A percentile compares a stretch with the other conserved stretches of the same genome.
phyloP scores from a whole-genome alignment of 2,888 invertebrate species.

The Mayetiola destructor region DNA sequence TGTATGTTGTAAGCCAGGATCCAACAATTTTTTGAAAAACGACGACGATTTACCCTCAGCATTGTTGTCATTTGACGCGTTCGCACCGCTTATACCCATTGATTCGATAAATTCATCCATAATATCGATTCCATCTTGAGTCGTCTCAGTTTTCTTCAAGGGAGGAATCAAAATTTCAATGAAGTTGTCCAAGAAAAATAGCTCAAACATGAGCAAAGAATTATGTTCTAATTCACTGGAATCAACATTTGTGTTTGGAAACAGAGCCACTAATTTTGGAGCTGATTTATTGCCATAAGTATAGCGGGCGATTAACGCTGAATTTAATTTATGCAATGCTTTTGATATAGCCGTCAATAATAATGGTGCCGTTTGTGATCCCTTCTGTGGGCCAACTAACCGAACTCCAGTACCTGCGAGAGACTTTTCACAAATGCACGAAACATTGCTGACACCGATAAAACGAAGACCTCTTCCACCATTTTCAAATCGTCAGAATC shows the following conservation, averaged over 20 bases:
- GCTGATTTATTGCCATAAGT: slow-evolving; percentile 44
- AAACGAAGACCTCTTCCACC: slow-evolving; percentile 41
- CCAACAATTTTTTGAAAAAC: slow-evolving; percentile 34
- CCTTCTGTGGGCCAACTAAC: slow-evolving; percentile 40
- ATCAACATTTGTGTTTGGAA: slow-evolving; percentile 37
- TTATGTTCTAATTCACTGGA: too few species aligned
- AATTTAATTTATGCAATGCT: slow-evolving; percentile 43
- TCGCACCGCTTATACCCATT: slow-evolving; percentile 46
- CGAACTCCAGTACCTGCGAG: slow-evolving; percentile 42
- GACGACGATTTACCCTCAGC: not conserved
- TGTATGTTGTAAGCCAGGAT: slow-evolving; percentile 40
- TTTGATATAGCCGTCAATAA: slow-evolving; percentile 49
- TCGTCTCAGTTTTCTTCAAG: slow-evolving; percentile 38
- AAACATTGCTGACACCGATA: slow-evolving; percentile 47
- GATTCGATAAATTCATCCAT: slow-evolving; percentile 49
- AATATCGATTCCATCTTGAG: slow-evolving; percentile 43
- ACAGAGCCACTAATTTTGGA: slow-evolving; percentile 47
- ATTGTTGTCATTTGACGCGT: not conserved
- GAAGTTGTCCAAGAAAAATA: slow-evolving; percentile 35
- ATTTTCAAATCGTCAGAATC: slow-evolving; percentile 35
- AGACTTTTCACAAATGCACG: slow-evolving; percentile 41
- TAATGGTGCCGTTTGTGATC: slow-evolving; percentile 39
- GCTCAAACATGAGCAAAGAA: slow-evolving; percentile 1
- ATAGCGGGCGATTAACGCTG: slow-evolving; percentile 49
- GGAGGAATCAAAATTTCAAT: slow-evolving; percentile 51